Evolutionary conservation across 92 coral and sea anemone genomes (phyloP), one percentile per base, ranked within the genome.

Genomic region (Bergia puertoricense): DNA sequence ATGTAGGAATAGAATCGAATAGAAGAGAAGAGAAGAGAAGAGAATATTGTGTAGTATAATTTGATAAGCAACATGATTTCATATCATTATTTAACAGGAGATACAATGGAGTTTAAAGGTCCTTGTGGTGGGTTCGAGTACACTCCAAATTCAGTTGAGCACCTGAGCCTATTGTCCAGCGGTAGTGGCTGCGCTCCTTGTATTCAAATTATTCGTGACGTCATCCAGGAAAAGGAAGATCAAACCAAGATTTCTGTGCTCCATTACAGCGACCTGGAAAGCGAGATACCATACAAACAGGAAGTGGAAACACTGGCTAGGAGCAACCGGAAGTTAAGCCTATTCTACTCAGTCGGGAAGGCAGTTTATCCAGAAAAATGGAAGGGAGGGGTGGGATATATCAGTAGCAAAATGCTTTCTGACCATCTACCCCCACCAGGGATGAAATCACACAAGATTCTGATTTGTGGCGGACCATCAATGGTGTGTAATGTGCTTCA

Each of bases 61-160:
- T 30, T 30, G 57, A 44, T 16, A 41, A 8, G 9, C 13, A 3
- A 56, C 54, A 16, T 3, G 51, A 22, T 41, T 66, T n/a, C 42
- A 5, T 72, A 41, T 80, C 50, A 16, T 22, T 41, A 16, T 69
- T 43, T 14, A 2, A 8, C 86, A 92, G 94, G 94, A 11, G 92
- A 92, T 45, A 86, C 81, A 1, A 92, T 85, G 8, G 90, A 92
- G 56, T 92, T 92, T 82, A 50, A 50, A 50, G 94, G 94, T 5
- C 94, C 94, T 37, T 92, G 94, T 38, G 94, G 94, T 4, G 94
- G 94, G 50, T 92, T 88, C 80, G 94, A 92, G 81, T 92, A 92
- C 73, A 67, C 65, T 20, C 68, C 90, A 16, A 92, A 92, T 72
- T 89, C 94, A 38, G 85, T 85, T 23, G 85, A 86, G 65, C 66